Conservation (phyloP, 2,888 invertebrate species). For the Dynastes hyllus region DNA sequence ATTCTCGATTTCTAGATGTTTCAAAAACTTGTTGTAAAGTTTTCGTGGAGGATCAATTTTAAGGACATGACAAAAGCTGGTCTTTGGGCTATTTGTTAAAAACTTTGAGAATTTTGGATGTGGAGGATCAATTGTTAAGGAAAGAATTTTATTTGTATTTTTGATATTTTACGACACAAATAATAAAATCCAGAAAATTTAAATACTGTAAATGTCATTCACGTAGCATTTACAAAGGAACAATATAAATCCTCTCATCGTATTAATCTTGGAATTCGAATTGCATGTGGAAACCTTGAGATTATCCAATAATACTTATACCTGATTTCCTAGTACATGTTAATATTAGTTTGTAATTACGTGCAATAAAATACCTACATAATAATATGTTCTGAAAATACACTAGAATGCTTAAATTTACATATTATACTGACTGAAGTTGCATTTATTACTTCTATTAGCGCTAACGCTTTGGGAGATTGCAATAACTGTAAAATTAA, state of each 20-base stretch:
- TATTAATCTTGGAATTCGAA: background rate
- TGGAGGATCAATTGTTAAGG: too few relatives aligned
- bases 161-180: too few relatives aligned
- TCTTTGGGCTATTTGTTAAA: too few relatives aligned
- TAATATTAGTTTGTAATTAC: constrained; percentile 16
- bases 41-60: too few relatives aligned
- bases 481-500: constrained; percentile 22
- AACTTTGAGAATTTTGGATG: too few relatives aligned
- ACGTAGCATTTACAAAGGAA: too few relatives aligned
- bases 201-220: too few relatives aligned
- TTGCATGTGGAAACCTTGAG: background rate
- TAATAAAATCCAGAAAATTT: too few relatives aligned
- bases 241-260: background rate
- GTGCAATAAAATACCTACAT: background rate
- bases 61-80: too few relatives aligned
- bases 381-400: constrained; percentile 5
- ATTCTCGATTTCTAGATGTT: too few relatives aligned
- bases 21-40: too few relatives aligned
- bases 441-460: constrained; percentile 17
- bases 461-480: background rate
- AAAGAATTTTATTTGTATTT: too few relatives aligned
- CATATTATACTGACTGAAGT: constrained; percentile 5
- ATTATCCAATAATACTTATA: constrained; percentile 7
- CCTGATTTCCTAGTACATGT: constrained; percentile 2
- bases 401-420: constrained; percentile 12